Percentiles rank a stretch among this genome's conserved stretches.
phyloP scores from a whole-genome alignment of 1,140 invertebrate species.

The Ephestia elutella region DNA sequence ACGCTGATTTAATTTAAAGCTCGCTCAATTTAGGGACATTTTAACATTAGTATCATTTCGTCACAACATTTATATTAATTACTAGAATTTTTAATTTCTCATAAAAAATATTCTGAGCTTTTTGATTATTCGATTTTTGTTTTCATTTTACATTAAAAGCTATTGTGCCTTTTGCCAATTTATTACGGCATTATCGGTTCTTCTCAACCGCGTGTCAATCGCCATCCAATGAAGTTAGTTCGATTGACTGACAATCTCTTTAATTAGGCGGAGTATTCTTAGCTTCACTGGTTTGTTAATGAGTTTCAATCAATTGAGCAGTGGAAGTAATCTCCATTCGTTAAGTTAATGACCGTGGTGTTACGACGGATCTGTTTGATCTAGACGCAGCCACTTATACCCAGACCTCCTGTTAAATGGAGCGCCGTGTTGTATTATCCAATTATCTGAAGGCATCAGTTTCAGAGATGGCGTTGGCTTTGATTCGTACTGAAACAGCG shows the following conservation, averaged over 20 bases:
- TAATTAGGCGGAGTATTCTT: conserved; percentile 4
- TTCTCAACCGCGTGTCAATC: background rate
- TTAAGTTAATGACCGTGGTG: conserved; percentile 28
- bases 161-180: too few relatives aligned
- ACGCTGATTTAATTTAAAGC: too few relatives aligned
- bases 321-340: conserved; percentile 30
- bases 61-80: too few relatives aligned
- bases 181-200: too few relatives aligned
- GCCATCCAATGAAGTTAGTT: background rate
- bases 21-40: too few relatives aligned
- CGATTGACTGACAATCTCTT: background rate
- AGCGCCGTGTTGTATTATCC: conserved; percentile 30
- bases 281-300: conserved; percentile 20
- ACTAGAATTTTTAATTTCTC: too few relatives aligned
- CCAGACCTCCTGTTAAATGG: conserved; percentile 41
- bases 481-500: too few relatives aligned
- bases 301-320: conserved; percentile 25
- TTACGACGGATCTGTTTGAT: conserved; percentile 32
- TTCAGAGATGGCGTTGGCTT: too few relatives aligned
- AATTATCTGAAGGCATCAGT: conserved; percentile 26
- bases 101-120: too few relatives aligned
- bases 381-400: conserved; percentile 36
- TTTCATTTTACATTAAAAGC: too few relatives aligned
- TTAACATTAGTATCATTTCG: too few relatives aligned
- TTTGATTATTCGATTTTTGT: too few relatives aligned